Conservation (phyloP, 2,888 invertebrate genomes). For the Phortica okadai region DNA sequence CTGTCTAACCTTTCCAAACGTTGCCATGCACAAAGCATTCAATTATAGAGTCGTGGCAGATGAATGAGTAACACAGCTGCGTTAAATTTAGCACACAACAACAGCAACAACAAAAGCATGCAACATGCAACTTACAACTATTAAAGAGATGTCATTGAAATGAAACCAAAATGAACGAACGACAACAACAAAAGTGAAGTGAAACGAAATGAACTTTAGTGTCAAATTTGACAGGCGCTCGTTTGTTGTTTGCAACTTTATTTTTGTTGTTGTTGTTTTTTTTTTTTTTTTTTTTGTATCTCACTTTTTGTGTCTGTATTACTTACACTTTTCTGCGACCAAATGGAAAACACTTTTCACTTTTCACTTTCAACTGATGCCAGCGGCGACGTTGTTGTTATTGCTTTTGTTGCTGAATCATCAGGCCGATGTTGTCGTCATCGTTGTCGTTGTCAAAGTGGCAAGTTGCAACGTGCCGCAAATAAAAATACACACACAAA, state of each 20-base stretch:
- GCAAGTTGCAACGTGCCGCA: conserved; percentile 14
- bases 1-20: not conserved
- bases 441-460: conserved; percentile 1
- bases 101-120: not conserved
- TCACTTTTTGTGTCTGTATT: not conserved
- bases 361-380: not conserved
- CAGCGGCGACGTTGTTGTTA: not conserved
- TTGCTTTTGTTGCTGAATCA: not conserved
- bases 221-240: conserved; percentile 56
- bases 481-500: not conserved
- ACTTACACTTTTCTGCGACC: not conserved
- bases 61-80: conserved; percentile 25
- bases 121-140: no score
- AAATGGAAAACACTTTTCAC: conserved; percentile 5
- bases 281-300: not conserved
- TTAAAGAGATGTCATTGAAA: not conserved
- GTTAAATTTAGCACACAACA: conserved; percentile 6
- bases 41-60: not conserved
- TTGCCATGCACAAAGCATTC: not conserved
- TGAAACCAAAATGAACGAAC: not conserved
- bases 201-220: conserved; percentile 55
- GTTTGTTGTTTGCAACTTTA: conserved; percentile 25
- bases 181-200: conserved; percentile 20
- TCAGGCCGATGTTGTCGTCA: not conserved
- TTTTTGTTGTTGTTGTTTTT: not conserved